phyloP scores from a whole-genome alignment of 2,888 invertebrate species.

The Melinopterus prodromus region DNA sequence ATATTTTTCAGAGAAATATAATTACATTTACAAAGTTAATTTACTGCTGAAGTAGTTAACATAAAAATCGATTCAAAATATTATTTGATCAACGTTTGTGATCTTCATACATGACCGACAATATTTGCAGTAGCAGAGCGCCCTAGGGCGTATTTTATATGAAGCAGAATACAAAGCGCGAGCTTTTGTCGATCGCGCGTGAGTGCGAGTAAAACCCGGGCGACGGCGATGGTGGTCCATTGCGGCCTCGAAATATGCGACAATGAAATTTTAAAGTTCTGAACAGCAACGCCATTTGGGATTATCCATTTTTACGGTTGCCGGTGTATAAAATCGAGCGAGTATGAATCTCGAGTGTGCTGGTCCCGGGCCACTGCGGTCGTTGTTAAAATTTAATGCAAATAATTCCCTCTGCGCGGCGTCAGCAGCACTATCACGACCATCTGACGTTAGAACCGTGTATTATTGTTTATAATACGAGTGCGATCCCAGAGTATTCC shows the following conservation, averaged over 20 bases:
- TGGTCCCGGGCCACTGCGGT: not conserved
- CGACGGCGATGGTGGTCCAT: not conserved
- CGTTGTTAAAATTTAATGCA: not conserved
- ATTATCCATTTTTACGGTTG: not conserved
- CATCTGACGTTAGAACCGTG: not conserved
- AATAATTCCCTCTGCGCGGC: not conserved
- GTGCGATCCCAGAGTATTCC: not conserved
- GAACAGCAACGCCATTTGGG: not conserved
- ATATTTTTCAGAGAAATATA: too few species aligned
- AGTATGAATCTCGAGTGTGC: not conserved
- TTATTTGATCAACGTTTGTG: not conserved
- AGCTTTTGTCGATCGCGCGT: not conserved
- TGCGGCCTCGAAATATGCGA: not conserved
- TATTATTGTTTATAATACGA: not conserved
- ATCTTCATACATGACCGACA: not conserved
- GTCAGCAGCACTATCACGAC: not conserved
- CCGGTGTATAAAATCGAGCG: not conserved
- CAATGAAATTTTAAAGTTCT: slow-evolving; percentile 4
- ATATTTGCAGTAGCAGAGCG: not conserved
- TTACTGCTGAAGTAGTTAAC: too few species aligned
- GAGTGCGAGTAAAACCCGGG: not conserved
- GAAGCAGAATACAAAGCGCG: not conserved
- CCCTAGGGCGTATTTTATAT: not conserved
- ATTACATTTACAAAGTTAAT: too few species aligned
- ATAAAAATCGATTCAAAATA: not conserved